Percentiles rank a stretch among this genome's conserved stretches.
phyloP scores from a whole-genome alignment of 2,113 vertebrate species.

The human region DNA sequence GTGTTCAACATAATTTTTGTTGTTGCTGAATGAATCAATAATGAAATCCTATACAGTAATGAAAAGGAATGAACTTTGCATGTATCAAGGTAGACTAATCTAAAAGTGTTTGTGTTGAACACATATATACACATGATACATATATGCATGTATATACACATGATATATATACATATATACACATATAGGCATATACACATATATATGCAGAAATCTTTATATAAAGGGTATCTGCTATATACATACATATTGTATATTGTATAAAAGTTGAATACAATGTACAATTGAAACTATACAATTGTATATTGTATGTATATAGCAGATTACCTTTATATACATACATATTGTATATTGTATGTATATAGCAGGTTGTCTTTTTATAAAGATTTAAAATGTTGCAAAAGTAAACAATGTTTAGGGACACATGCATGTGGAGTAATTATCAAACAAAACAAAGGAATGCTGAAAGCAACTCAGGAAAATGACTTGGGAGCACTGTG shows the following conservation, averaged over 20 bases:
- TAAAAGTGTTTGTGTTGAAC: neutral
- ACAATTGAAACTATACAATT: too few species aligned
- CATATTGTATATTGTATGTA: too few species aligned
- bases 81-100: neutral
- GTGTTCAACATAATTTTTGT: neutral
- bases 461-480: neutral
- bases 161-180: too few species aligned
- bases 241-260: too few species aligned
- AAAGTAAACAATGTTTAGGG: neutral
- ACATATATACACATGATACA: neutral
- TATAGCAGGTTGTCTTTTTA: neutral
- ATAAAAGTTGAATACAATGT: too few species aligned
- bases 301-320: too few species aligned
- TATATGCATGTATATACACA: neutral
- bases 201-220: too few species aligned
- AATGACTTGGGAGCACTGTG: neutral
- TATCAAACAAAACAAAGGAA: neutral
- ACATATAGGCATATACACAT: too few species aligned
- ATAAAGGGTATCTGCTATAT: too few species aligned
- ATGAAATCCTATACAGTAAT: neutral
- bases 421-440: neutral
- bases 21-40: neutral
- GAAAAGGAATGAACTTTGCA: neutral
- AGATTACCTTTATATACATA: too few species aligned
- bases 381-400: slow-evolving; percentile 11